Percentiles rank a stretch among this genome's conserved stretches.
Conservation (phyloP, 2,888 invertebrate genomes). For the Agrypnus murinus region DNA sequence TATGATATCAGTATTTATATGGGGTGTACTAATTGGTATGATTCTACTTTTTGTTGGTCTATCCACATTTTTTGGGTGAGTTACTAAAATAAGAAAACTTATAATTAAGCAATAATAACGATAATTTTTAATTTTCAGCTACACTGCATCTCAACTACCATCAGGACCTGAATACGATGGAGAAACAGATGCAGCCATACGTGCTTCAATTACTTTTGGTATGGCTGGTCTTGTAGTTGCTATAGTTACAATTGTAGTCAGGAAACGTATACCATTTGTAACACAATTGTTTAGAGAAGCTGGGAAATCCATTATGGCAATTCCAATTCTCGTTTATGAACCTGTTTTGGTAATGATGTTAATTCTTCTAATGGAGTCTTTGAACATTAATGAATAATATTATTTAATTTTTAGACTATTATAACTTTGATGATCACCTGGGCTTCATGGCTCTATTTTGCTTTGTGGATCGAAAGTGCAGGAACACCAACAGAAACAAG, state of each 20-base stretch:
- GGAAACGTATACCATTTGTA: slow-evolving; percentile 77
- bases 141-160: slow-evolving; percentile 72
- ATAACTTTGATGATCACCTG: slow-evolving; percentile 71
- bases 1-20: slow-evolving; percentile 76
- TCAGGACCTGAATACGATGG: slow-evolving; percentile 58
- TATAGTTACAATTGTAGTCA: slow-evolving; percentile 68
- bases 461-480: slow-evolving; percentile 78
- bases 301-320: slow-evolving; percentile 77
- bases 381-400: no score
- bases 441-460: slow-evolving; percentile 73
- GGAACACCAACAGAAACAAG: slow-evolving; percentile 68
- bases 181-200: neutral
- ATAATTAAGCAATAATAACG: no score
- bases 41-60: slow-evolving; percentile 73
- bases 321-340: slow-evolving; percentile 77
- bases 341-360: slow-evolving; percentile 73
- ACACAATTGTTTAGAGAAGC: slow-evolving; percentile 79
- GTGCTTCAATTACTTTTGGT: slow-evolving; percentile 73
- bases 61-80: slow-evolving; percentile 77
- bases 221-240: slow-evolving; percentile 74
- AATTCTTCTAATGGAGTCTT: neutral
- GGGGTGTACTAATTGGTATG: slow-evolving; percentile 75
- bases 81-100: no score
- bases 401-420: slow-evolving; percentile 60
- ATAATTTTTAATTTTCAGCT: neutral